Base-by-base conservation (phyloP, 2,113 vertebrate species). In the Chionis minor region DNA sequence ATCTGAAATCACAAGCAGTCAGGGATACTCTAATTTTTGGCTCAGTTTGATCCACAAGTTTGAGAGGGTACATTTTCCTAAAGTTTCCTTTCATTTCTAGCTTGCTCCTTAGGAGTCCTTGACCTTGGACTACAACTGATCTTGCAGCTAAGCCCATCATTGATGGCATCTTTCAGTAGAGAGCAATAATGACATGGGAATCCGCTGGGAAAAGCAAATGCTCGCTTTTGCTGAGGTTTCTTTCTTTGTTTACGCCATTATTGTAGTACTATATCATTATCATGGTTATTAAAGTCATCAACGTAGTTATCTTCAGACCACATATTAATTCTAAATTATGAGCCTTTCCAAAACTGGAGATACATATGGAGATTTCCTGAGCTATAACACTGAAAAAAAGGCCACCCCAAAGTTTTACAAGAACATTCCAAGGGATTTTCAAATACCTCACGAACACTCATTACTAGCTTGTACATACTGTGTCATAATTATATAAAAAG, bases 221-320 rank as follows among this genome's bases (percentile, higher is more conserved):
- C 8, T 35, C 54, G 32, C 33, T 93, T 92, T 82, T 95, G 90
- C 90, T 97, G 95, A 95, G 74, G 86, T 80, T 90, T 93, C 84
- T 75, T 27, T 79, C 88, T 82, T 38, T 82, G 55, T 65, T 90
- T 67, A 15, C n/a, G 27, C 44, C 56, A 33, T 78, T 72, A 19
- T 20, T 73, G 4, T 58, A 65, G 80, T 38, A 71, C 87, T 62
- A 10, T 94, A 4, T 97, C 73, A 95, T 97, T 97, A 96, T 35
- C 33, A 1, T 49, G 1, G n/a, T 93, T 88, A 86, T 89, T 69
- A 12, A 67, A 75, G 70, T 88, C 28, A 4, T 61, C 67, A 33
- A 56, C 6, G 0, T 56, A 27, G 4, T 82, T 82, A 56, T 65
- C 81, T 81, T 42, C 66, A 33, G 58, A 47, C 58, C 73, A 33